These are phyloP conservation scores for Montipora capricornis DNA, from an alignment of 64 coral and sea anemone genomes.

Conservation along the genomic window DNA sequence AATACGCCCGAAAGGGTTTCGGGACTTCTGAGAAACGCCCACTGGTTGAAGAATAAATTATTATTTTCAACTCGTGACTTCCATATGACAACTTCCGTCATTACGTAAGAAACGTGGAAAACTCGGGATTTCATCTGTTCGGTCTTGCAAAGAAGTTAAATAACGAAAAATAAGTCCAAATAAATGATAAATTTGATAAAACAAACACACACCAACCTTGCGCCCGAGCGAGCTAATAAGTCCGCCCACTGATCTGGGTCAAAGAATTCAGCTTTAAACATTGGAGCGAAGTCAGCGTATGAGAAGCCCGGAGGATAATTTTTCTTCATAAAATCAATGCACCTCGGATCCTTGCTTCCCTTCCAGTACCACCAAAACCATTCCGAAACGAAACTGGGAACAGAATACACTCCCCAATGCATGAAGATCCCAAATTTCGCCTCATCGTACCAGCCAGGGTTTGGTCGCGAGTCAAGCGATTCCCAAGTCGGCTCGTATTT, in stretches of 20 bases:
- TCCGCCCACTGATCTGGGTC: constrained; percentile 77
- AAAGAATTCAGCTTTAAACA: constrained; percentile 77
- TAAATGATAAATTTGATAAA: background rate
- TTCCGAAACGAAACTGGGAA: constrained; percentile 53
- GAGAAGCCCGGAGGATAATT: constrained; percentile 69
- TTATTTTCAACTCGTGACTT: too few species aligned
- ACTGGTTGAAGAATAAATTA: too few species aligned
- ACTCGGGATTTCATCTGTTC: too few species aligned
- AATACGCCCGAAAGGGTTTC: too few species aligned
- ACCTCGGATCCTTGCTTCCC: background rate
- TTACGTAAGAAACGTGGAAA: too few species aligned
- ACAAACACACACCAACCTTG: constrained; percentile 27
- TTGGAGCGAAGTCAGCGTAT: constrained; percentile 75
- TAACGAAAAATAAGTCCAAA: background rate
- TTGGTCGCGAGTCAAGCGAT: constrained; percentile 66
- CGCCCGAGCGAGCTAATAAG: constrained; percentile 60
- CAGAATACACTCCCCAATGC: constrained; percentile 83
- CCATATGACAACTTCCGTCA: too few species aligned
- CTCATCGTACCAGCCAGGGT: constrained; percentile 75
- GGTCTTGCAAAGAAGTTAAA: background rate
- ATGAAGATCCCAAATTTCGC: constrained; percentile 80
- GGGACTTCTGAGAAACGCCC: too few species aligned
- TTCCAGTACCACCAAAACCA: constrained; percentile 73
- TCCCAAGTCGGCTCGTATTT: constrained; percentile 68
- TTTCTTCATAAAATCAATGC: constrained; percentile 57